Base-by-base conservation (phyloP, 2,797 vertebrate species). In the Knipowitschia caucasica region DNA sequence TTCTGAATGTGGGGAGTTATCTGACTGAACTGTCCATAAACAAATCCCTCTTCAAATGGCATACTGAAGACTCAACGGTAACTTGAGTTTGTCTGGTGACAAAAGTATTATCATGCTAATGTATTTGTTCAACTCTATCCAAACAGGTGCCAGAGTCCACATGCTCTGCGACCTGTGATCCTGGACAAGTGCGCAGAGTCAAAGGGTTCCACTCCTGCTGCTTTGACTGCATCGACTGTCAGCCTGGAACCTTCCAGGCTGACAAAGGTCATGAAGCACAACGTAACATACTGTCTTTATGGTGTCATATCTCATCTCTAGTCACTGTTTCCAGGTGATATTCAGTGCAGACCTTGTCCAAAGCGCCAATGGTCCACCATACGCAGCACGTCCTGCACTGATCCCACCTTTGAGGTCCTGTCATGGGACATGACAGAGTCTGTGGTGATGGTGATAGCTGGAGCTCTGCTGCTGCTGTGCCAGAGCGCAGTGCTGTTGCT, bases 121-220 rank as follows among this genome's bases (percentile, higher is more conserved):
- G n/a, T n/a, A n/a, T n/a, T n/a, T n/a, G n/a, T n/a, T n/a, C n/a
- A n/a, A n/a, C n/a, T n/a, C n/a, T n/a, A n/a, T n/a, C n/a, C n/a
- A 27, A 27, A 17, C 42, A 98, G 95, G 73, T 77, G 26, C 93
- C 95, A 0, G 0, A 40, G 0, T 95, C 95, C 0, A 91, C 71
- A n/a, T 97, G 95, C 67, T 94, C 94, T 3, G 82, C 69, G 1
- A 51, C 55, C 0, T 98, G 95, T 63, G 23, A 3, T 0, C 14
- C 31, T 0, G 95, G 95, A 17, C 94, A 96, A 25, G 76, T 95
- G 29, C 91, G 76, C 27, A 73, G 67, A 3, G 89, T 92, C 30
- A 97, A 95, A 80, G 95, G 94, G 7, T 94, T 91, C 71, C 90
- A 94, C 52, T 91, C 93, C 54, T 99, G 95, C 87, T 98, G 95